phyloP scores from a whole-genome alignment of 2,888 invertebrate species.

The Orchestes rusci region DNA sequence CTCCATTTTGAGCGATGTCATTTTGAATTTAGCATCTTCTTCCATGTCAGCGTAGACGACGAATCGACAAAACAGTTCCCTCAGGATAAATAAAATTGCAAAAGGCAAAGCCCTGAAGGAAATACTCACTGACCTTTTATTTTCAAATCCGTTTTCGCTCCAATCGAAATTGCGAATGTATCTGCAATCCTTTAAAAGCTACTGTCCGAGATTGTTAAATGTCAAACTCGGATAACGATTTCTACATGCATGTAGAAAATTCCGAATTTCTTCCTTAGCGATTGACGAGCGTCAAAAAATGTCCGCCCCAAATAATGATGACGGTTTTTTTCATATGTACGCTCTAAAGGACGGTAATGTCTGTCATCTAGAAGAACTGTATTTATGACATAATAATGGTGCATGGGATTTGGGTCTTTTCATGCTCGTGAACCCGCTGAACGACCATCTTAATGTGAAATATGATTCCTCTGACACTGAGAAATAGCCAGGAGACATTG shows the following conservation, averaged over 20 bases:
- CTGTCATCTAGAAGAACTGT: constrained; percentile 20
- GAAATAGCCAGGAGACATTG: constrained; percentile 27
- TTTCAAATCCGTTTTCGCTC: constrained; percentile 16
- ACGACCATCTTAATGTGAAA: constrained; percentile 25
- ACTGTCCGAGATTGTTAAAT: no score
- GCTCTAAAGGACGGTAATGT: constrained; percentile 15
- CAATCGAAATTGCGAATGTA: no score
- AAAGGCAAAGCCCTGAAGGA: constrained; percentile 26
- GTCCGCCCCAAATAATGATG: no score
- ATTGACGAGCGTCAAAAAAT: no score
- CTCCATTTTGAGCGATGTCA: constrained; percentile 21
- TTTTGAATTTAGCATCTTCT: constrained; percentile 17
- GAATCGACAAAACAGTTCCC: constrained; percentile 31
- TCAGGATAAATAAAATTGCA: constrained; percentile 35
- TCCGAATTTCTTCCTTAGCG: no score
- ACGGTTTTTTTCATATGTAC: no score
- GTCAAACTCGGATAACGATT: no score
- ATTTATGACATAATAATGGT: constrained; percentile 22
- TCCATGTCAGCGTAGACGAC: constrained; percentile 28
- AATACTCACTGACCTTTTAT: constrained; percentile 26
- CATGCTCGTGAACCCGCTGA: constrained; percentile 21
- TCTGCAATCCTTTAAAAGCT: no score
- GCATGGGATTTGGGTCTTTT: constrained; percentile 21
- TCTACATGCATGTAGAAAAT: no score
- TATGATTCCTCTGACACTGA: constrained; percentile 30